Base-by-base conservation (phyloP, 2,113 vertebrate species). In the Monopterus albus region DNA sequence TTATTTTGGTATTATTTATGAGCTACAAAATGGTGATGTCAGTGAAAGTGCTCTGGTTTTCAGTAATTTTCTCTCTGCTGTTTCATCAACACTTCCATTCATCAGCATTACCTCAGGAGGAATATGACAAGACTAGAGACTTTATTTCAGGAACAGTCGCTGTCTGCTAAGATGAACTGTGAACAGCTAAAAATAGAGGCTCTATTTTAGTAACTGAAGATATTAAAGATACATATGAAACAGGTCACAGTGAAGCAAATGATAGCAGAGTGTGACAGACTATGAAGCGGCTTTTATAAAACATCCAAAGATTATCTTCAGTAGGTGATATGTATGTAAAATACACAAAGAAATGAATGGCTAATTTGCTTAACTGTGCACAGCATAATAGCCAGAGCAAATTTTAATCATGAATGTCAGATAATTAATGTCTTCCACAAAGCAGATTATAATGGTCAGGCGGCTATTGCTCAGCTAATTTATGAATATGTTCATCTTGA, bases 191-290 rank as follows among this genome's bases (percentile, higher is more conserved):
- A 91, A 79, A 91, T 91, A 89, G 90, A 79, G 28, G 31, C 58
- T 79, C 90, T 91, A 89, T 90, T 89, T 89, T 87, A 51, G 82
- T 84, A 49, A 69, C 72, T 57, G 73, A 11, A 83, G 75, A 83
- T 85, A 89, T 88, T 87, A 89, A 86, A 89, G 83, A 83, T 79
- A 87, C 76, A 88, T 88, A 88, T 62, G 83, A 87, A 85, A 74
- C 33, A 73, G 77, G 68, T 68, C 29, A 57, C 67, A 62, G 14
- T 64, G 81, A 39, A 61, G 83, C 71, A 78, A 87, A 84, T 76
- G 88, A 79, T 72, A 45, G 2, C 73, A 57, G 71, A 61, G 20
- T 8, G 35, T n/a, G 35, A 35, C 42, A 9, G 64, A 68, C 50
- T 39, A 28, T 21, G 31, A 75, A 60, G 12, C 64, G 35, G 52